Base-by-base conservation (phyloP, 1,140 invertebrate species). In the Colletes gigas region DNA sequence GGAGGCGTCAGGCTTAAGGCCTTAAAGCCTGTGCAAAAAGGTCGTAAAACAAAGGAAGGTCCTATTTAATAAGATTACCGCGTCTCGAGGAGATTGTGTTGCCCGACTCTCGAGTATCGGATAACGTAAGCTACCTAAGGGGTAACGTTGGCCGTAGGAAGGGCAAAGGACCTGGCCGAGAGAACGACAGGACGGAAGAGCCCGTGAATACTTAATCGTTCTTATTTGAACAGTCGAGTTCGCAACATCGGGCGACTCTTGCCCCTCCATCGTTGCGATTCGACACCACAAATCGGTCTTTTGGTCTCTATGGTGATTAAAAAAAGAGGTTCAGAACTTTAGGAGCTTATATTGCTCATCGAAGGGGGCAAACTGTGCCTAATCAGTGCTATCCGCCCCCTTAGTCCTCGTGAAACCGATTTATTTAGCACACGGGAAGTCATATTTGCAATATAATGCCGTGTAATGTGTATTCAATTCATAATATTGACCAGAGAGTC, bases 61-160 rank as follows among this genome's bases (percentile, higher is more conserved):
- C 88, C 87, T 84, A 83, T 90, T 90, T 90, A 90, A 90, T 90
- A 90, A 90, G 89, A 90, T 90, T 90, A 90, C 84, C 83, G 83
- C 81, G 87, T 86, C 87, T 87, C 82, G 84, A 88, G 82, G 67
- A 88, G 84, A 88, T 88, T 88, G 88, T 88, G 88, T 88, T 88
- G 88, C 84, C 74, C 87, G 87, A 86, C 81, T 88, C 82, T 87
- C 77, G 87, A 87, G 83, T 89, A 89, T 89, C 87, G 87, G 80
- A 81, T 89, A 88, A 85, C 88, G 84, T 80, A 80, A 88, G 83
- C 87, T 88, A 78, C 63, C 83, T 82, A 88, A 84, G 80, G 74
- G 73, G 79, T 66, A 81, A 76, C 59, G 79, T 80, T 75, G 67
- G 59, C 55, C 50, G 62, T 39, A 15, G 15, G 62, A 60, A 55